Base-by-base conservation (phyloP, 1,140 invertebrate genomes). In the Camponotus pennsylvanicus region DNA sequence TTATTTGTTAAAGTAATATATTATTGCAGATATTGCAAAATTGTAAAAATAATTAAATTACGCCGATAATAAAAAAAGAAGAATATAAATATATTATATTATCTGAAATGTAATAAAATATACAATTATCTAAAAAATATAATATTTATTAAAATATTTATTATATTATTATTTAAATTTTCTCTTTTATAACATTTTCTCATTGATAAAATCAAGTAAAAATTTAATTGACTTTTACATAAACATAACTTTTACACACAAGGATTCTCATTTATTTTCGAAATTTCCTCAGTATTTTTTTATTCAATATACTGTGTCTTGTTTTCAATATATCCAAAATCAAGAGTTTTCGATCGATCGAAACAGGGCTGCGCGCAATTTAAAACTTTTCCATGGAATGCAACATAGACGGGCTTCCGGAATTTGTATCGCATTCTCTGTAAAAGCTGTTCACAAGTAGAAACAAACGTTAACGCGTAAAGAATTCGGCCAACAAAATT, bases 381-480 rank as follows among this genome's bases (percentile, higher is more conserved):
- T 83, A 57, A 61, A 83, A 73, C 69, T 83, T 73, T 75, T 75
- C 79, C 69, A 21, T 37, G 69, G 79, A 83, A 83, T 57, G 79
- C 32, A 3, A 55, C 69, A 63, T 61, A 61, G 55, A 83, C 67
- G 55, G 61, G 69, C 55, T 83, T 21, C 37, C 7, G 69, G 79
- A 83, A 83, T 83, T 83, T 75, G 69, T 40, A 82, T 63, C 42
- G 69, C 79, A 83, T 83, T 83, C 79, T 37, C 69, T 5, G 69
- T 42, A n/a, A 61, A 63, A 63, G 78, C 66, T 40, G 45, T 27
- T 80, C 78, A 42, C 78, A 70, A 57, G 66, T 80, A 70, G 64
- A 80, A 80, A 80, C 55, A 15, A 40, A 73, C 52, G 49, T 71
- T 82, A 45, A 78, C 61, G 79, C 69, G 73, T n/a, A 61, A 83